Evolutionary conservation across 2,797 vertebrate species (phyloP).

Genomic region (Gallinago stenura): DNA sequence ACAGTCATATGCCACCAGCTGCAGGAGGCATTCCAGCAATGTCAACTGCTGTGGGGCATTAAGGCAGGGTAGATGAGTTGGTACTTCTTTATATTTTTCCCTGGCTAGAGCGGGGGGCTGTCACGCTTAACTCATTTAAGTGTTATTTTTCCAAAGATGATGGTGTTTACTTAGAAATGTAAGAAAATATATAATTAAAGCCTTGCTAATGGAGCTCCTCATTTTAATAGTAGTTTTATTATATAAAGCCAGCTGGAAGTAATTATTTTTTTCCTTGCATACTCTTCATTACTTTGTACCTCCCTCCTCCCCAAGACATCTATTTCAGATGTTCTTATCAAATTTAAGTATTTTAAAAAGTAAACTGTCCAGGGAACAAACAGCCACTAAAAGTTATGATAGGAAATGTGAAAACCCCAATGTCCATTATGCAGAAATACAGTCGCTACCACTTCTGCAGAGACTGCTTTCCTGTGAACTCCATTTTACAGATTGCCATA

Average conservation of each 20-base stretch:
- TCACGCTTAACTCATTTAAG: slow-evolving; percentile 50
- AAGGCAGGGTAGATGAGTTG: slow-evolving; percentile 62
- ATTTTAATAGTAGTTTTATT: slow-evolving; percentile 78
- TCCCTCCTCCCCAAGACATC: slow-evolving; percentile 39
- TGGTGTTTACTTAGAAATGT: slow-evolving; percentile 36
- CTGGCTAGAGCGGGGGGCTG: slow-evolving; percentile 55
- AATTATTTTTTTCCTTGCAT: slow-evolving; percentile 73
- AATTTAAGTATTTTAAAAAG: slow-evolving; percentile 40
- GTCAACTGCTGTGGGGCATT: slow-evolving; percentile 72
- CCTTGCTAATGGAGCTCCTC: slow-evolving; percentile 65
- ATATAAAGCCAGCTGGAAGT: slow-evolving; percentile 76
- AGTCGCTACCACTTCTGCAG: slow-evolving; percentile 15
- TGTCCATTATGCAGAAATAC: slow-evolving; percentile 14
- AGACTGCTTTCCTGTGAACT: background rate
- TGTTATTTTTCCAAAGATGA: slow-evolving; percentile 38
- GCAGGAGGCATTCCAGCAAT: slow-evolving; percentile 76
- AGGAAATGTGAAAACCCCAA: slow-evolving; percentile 46
- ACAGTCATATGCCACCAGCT: slow-evolving; percentile 82
- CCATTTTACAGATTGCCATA: background rate
- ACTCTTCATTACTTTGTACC: slow-evolving; percentile 69
- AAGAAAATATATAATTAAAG: slow-evolving; percentile 73
- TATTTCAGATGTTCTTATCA: slow-evolving; percentile 65
- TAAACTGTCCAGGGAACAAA: slow-evolving; percentile 58
- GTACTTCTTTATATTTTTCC: slow-evolving; percentile 81
- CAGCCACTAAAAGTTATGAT: slow-evolving; percentile 40